Evolutionary conservation across 2,113 vertebrate genomes (phyloP).

Genomic region (Oreochromis spilurus): DNA sequence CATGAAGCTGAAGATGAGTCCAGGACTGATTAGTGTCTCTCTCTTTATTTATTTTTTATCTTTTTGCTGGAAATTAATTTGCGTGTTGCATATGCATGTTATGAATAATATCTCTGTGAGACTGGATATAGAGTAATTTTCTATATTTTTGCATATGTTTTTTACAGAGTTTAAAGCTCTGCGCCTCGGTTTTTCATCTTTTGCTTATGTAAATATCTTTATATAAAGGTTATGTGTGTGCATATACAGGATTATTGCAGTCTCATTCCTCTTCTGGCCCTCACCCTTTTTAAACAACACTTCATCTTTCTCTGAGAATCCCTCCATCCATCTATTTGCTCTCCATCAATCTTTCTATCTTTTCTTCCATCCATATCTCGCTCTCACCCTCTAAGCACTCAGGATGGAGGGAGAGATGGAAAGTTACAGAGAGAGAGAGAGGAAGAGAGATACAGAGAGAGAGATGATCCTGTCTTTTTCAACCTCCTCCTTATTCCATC

Average conservation of each 20-base stretch:
- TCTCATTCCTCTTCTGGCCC: slow-evolving; percentile 47
- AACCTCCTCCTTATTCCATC: slow-evolving; percentile 68
- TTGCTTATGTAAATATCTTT: background rate
- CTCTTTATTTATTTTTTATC: background rate
- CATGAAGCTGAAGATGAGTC: background rate
- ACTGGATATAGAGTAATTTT: background rate
- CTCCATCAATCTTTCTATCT: slow-evolving; percentile 56
- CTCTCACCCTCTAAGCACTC: slow-evolving; percentile 1
- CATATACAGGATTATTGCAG: slow-evolving; percentile 42
- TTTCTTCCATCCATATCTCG: slow-evolving; percentile 28
- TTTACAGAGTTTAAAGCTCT: background rate
- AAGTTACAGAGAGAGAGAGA: background rate
- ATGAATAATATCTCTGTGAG: background rate
- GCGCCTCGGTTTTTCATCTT: background rate
- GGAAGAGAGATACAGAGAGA: slow-evolving; percentile 37
- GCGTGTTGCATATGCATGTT: background rate
- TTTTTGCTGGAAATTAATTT: background rate
- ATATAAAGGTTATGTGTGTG: background rate
- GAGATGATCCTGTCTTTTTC: slow-evolving; percentile 70
- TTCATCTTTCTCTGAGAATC: slow-evolving; percentile 62
- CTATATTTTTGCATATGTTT: background rate
- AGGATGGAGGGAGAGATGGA: slow-evolving; percentile 26
- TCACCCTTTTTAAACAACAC: slow-evolving; percentile 68
- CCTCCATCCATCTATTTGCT: slow-evolving; percentile 54
- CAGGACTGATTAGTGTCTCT: background rate